phyloP scores from a whole-genome alignment of 2,113 vertebrate species.

The Malaclemys terrapin region DNA sequence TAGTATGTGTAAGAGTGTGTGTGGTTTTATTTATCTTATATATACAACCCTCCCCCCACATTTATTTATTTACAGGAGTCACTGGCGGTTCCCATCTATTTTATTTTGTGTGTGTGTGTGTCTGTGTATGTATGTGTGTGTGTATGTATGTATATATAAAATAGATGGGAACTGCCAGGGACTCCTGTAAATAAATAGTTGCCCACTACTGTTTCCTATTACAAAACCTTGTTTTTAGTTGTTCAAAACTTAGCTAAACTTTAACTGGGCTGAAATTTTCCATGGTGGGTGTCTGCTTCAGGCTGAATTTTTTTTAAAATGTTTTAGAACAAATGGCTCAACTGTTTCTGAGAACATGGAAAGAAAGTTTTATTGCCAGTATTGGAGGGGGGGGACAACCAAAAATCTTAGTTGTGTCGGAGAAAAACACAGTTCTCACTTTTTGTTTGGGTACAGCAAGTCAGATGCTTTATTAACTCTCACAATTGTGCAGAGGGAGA shows the following conservation, averaged over 20 bases:
- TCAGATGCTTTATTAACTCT: no score
- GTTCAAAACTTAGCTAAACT: neutral
- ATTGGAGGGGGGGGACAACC: neutral
- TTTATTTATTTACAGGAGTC: no score
- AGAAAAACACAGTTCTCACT: no score
- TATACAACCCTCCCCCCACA: no score
- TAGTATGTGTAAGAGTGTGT: neutral
- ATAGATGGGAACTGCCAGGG: neutral
- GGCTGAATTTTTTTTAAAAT: neutral
- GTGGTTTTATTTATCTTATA: no score
- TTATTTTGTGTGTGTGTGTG: neutral
- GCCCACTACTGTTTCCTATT: neutral
- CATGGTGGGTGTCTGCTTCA: neutral
- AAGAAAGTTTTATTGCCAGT: neutral
- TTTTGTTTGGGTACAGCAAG: no score
- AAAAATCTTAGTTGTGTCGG: no score
- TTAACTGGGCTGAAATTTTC: neutral
- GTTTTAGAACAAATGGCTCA: neutral
- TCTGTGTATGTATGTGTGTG: no score
- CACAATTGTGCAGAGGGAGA: no score
- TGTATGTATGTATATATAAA: neutral
- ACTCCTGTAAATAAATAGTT: neutral
- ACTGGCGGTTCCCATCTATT: no score
- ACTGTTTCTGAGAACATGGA: neutral
- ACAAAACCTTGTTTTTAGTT: neutral